phyloP scores from a whole-genome alignment of 2,113 vertebrate genomes.

The Vimba vimba region DNA sequence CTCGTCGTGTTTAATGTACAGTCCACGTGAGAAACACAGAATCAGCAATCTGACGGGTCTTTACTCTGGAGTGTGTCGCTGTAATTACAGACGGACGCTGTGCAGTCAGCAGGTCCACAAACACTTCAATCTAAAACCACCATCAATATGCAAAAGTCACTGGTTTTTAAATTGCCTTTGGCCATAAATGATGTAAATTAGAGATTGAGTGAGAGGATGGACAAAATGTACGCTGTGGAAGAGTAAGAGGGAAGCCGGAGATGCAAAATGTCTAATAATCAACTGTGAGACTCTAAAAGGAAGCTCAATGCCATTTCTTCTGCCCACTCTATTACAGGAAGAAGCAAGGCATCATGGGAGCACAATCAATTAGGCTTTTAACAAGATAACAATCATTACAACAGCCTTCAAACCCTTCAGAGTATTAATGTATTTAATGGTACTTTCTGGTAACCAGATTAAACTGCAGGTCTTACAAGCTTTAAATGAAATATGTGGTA shows the following conservation, averaged over 20 bases:
- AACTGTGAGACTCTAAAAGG: background rate
- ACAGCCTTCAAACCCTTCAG: background rate
- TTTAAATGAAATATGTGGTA: background rate
- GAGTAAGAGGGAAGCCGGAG: background rate
- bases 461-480: background rate
- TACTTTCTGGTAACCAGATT: background rate
- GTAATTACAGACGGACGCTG: background rate
- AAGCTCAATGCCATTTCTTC: background rate
- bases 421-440: background rate
- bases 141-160: background rate
- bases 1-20: background rate
- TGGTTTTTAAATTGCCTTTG: background rate
- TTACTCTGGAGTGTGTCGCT: background rate
- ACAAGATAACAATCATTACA: background rate
- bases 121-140: background rate
- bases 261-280: background rate
- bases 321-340: background rate
- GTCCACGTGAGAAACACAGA: background rate
- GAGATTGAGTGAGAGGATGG: background rate
- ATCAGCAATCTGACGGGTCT: background rate
- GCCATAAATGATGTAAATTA: background rate
- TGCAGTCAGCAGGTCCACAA: background rate
- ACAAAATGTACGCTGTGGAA: background rate
- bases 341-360: background rate
- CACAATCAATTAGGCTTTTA: background rate